Conservation (phyloP, 2,113 vertebrate species). For the Ursus arctos region DNA sequence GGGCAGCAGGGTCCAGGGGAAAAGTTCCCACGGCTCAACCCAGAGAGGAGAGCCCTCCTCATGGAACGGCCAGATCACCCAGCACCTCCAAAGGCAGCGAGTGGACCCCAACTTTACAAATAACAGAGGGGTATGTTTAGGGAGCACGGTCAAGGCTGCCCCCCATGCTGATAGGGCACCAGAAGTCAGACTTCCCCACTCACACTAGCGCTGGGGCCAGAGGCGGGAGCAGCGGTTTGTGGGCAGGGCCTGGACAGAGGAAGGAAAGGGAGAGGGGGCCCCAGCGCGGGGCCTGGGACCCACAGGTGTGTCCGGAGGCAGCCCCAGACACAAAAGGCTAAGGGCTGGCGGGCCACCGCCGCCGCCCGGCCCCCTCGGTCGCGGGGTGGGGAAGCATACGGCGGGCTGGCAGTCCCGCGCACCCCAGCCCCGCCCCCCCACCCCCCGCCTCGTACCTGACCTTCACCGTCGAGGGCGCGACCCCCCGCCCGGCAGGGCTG, state of each 20-base stretch:
- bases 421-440: background rate
- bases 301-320: conserved; percentile 55
- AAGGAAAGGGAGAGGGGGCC: background rate
- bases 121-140: background rate
- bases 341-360: background rate
- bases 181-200: background rate
- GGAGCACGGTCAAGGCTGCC: background rate
- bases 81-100: background rate
- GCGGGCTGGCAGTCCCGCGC: background rate
- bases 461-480: background rate
- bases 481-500: background rate
- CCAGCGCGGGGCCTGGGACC: background rate
- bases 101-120: no score
- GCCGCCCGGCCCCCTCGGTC: background rate
- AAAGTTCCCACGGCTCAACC: background rate
- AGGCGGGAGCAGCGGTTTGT: background rate
- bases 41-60: background rate
- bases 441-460: conserved; percentile 59
- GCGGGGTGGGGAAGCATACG: background rate
- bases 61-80: background rate
- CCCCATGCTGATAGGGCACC: background rate
- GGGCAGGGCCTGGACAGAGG: background rate
- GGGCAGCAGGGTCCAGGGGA: background rate
- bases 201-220: background rate
- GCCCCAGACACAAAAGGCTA: conserved; percentile 21